phyloP scores from a whole-genome alignment of 92 coral and sea anemone genomes.

The Epizoanthus illoricatus region DNA sequence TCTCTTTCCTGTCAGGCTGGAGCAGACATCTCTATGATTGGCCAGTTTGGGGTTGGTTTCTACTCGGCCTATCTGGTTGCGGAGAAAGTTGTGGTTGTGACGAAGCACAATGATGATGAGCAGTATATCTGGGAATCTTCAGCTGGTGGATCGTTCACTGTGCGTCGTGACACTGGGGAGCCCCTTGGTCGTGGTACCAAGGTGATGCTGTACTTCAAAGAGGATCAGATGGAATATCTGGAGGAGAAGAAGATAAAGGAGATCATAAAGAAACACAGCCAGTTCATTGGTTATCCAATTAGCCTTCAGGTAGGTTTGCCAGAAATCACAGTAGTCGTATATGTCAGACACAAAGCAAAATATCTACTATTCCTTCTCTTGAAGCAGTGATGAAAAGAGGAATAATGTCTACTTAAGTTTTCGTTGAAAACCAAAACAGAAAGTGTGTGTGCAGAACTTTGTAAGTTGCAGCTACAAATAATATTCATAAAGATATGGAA shows the following conservation, averaged over 20 bases:
- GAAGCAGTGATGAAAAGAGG: too few species aligned
- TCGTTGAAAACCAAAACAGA: too few species aligned
- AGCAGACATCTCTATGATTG: slow-evolving; percentile 99
- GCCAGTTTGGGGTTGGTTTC: slow-evolving; percentile 99
- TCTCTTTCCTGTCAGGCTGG: slow-evolving; percentile 69
- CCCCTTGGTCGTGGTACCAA: slow-evolving; percentile 92
- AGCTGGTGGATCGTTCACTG: slow-evolving; percentile 99
- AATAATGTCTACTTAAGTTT: too few species aligned
- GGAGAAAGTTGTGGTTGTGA: slow-evolving; percentile 83
- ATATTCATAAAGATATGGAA: too few species aligned
- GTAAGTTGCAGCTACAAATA: too few species aligned
- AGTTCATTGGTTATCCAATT: slow-evolving; percentile 98
- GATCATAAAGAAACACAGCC: slow-evolving; percentile 95
- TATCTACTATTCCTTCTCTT: too few species aligned
- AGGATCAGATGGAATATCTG: slow-evolving; percentile 84
- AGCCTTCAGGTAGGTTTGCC: slow-evolving; percentile 64
- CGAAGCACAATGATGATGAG: slow-evolving; percentile 99
- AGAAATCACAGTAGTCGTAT: neutral
- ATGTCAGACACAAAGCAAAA: too few species aligned
- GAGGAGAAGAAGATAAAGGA: slow-evolving; percentile 93
- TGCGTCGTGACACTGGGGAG: slow-evolving; percentile 77
- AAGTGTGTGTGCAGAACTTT: too few species aligned
- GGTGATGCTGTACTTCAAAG: slow-evolving; percentile 86
- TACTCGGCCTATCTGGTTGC: slow-evolving; percentile 97
- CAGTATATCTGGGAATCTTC: slow-evolving; percentile 98